Evolutionary conservation across 2,113 vertebrate species (phyloP).

Genomic region (Xyliphius kryptos): DNA sequence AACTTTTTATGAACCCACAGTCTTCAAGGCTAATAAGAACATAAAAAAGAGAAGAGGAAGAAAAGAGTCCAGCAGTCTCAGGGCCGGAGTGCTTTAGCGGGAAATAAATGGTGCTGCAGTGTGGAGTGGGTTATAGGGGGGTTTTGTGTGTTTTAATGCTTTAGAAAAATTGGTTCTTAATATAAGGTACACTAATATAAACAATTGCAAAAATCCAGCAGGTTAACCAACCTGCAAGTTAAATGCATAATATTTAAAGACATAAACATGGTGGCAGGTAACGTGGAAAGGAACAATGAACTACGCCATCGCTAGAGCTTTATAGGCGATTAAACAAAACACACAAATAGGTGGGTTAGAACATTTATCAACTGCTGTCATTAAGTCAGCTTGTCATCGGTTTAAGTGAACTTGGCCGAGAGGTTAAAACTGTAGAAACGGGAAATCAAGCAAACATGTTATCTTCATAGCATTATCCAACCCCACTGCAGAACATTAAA

Average conservation of each 20-base stretch:
- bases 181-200: too few species aligned
- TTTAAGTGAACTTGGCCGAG: constrained; percentile 4
- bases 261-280: too few species aligned
- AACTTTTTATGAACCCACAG: constrained; percentile 8
- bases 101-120: constrained; percentile 21
- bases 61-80: constrained; percentile 18
- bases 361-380: not conserved
- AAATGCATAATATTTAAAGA: too few species aligned
- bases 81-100: constrained; percentile 25
- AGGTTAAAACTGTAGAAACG: not conserved
- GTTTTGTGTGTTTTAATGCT: too few species aligned
- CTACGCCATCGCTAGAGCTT: too few species aligned
- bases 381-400: not conserved
- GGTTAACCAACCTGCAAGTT: too few species aligned
- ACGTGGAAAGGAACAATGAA: too few species aligned
- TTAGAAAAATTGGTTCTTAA: too few species aligned
- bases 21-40: constrained; percentile 35
- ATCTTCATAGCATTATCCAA: not conserved
- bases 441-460: constrained; percentile 7
- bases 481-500: not conserved
- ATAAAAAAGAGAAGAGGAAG: constrained; percentile 35
- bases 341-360: not conserved
- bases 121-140: not conserved
- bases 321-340: not conserved
- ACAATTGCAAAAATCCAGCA: too few species aligned